Conservation (phyloP, 2,113 vertebrate species). For the human region GRCh38 chr22:24644501-24645000, state of each 20-base stretch:
- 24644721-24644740: constrained; percentile 83
- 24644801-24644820: constrained; percentile 77
- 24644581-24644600: background rate
- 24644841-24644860: background rate
- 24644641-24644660: accelerated
- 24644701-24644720: constrained; percentile 10
- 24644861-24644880: background rate
- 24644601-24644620: background rate
- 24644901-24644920: accelerated
- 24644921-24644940: too few relatives aligned
- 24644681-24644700: accelerated
- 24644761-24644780: constrained; percentile 94
- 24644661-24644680: background rate
- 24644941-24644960: accelerated
- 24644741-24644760: constrained; percentile 92
- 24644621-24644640: accelerated
- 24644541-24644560: background rate
- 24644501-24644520: background rate
- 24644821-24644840: background rate
- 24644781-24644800: constrained; percentile 93
- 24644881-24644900: background rate
- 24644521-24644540: background rate
- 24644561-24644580: background rate
- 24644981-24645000: background rate
- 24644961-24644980: too few relatives aligned